Percentiles rank a stretch among this genome's conserved stretches.
Evolutionary conservation across 2,797 vertebrate species (phyloP).

Genomic region (Xenentodon cancila): DNA sequence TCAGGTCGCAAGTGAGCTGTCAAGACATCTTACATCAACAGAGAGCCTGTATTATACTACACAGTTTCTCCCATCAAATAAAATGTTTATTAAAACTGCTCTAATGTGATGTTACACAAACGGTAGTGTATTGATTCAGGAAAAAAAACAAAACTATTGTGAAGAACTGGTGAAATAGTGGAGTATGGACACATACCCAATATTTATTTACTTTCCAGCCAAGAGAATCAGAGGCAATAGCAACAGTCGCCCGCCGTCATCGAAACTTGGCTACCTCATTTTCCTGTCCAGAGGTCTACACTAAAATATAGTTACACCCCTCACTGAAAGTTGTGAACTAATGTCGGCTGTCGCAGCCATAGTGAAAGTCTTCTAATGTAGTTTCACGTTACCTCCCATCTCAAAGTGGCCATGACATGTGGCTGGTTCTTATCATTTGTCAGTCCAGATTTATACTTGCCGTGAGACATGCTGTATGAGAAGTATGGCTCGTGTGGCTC

Average conservation of each 20-base stretch:
- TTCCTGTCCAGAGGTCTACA: slow-evolving; percentile 31
- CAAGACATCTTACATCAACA: slow-evolving; percentile 30
- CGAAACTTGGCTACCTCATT: slow-evolving; percentile 53
- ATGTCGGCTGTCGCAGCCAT: slow-evolving; percentile 22
- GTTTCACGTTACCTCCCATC: slow-evolving; percentile 64
- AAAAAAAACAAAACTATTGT: not conserved
- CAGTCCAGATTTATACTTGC: slow-evolving; percentile 53
- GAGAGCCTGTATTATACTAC: slow-evolving; percentile 32
- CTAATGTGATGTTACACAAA: slow-evolving; percentile 5
- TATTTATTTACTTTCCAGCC: slow-evolving; percentile 45
- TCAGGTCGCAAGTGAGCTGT: slow-evolving; percentile 33
- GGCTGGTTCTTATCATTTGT: slow-evolving; percentile 50
- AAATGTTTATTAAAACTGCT: slow-evolving; percentile 3
- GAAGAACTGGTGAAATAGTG: slow-evolving; percentile 14
- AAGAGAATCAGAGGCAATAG: slow-evolving; percentile 27
- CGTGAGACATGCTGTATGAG: slow-evolving; percentile 50
- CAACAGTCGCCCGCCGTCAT: slow-evolving; percentile 54
- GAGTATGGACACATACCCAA: slow-evolving; percentile 7
- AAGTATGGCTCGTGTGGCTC: slow-evolving; percentile 28
- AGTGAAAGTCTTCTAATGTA: not conserved
- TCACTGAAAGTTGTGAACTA: slow-evolving; percentile 42
- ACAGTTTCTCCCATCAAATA: slow-evolving; percentile 20
- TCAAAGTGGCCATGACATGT: slow-evolving; percentile 45
- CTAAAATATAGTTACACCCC: slow-evolving; percentile 7
- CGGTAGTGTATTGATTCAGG: slow-evolving; percentile 13